Conservation (phyloP, 2,113 vertebrate species). For the Seriola aureovittata region DNA sequence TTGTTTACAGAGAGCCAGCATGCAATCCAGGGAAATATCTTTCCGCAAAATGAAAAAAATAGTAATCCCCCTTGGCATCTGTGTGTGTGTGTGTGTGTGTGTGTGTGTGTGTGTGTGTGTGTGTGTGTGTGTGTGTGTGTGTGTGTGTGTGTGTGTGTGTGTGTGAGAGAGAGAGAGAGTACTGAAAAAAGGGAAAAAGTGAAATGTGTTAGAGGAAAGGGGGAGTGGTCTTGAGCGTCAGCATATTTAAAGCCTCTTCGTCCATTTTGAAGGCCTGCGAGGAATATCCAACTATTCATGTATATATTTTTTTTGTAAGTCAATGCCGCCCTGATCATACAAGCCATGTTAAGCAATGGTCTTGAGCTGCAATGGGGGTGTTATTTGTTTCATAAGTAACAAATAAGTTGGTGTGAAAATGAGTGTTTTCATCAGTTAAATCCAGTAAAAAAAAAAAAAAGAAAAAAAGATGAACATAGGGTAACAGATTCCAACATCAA, state of each 20-base stretch:
- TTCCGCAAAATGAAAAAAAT: slow-evolving; percentile 55
- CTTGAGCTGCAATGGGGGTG: neutral
- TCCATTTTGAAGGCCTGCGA: neutral
- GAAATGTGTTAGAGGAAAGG: slow-evolving; percentile 15
- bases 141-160: slow-evolving; percentile 9
- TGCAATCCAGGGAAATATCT: slow-evolving; percentile 69
- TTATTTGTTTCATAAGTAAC: neutral
- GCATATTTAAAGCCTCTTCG: neutral
- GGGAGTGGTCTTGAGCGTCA: neutral
- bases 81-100: neutral
- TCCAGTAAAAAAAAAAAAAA: neutral
- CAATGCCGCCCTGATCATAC: neutral
- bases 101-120: neutral
- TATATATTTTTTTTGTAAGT: neutral
- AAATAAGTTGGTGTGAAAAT: neutral
- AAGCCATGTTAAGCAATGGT: neutral
- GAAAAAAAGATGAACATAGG: neutral
- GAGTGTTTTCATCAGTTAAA: neutral
- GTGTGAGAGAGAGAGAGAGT: neutral
- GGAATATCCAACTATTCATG: neutral
- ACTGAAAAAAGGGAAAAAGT: neutral
- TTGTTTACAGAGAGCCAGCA: slow-evolving; percentile 66
- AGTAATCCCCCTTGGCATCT: slow-evolving; percentile 47
- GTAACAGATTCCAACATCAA: neutral
- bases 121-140: neutral